Evolutionary conservation across 2,797 vertebrate genomes (phyloP), one percentile per base, ranked within the genome.

Genomic region (Anguilla marmorata): DNA sequence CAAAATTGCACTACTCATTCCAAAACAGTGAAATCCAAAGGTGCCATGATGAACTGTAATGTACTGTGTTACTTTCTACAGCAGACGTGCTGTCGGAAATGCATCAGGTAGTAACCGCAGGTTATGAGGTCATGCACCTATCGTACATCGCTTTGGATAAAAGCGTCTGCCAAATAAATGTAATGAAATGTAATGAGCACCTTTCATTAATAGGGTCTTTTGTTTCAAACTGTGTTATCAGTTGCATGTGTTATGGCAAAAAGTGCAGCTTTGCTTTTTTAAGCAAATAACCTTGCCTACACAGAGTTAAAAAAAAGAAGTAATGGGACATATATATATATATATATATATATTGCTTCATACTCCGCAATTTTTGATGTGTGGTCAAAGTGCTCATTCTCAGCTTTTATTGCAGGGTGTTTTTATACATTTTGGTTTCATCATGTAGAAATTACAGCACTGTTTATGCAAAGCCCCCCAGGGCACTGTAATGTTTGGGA

Each of bases 51-150:
- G 89, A 79, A 85, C 74, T 87, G 92, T 89, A 88, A 21, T 76
- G 56, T 74, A 89, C 92, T 91, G 9, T 58, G 90, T 92, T 92
- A 92, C 90, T 92, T 92, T 92, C 92, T 89, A 58, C 56, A 16
- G 56, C 16, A 88, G 89, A 60, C 85, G 89, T 93, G 84, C 85
- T 93, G 92, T 92, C 89, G 89, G 89, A 85, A 58, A 74, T 48
- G 88, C 90, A 83, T 88, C 86, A 87, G 76, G 45, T 88, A 19
- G 69, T 86, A 14, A 50, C 50, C 27, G n/a, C 66, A n/a, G n/a
- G 19, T 45, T 45, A 45, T 45, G 41, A 45, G 41, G 41, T 45
- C 41, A 45, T 45, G 41, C 41, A 45, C 41, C 41, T 5, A 45
- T 45, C 0, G 41, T 45, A 45, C 41, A 5, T 45, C 41, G 41